A percentile compares a stretch with the other conserved stretches of the same genome.
phyloP scores from a whole-genome alignment of 1,140 invertebrate species.

The Dendrolimus kikuchii region DNA sequence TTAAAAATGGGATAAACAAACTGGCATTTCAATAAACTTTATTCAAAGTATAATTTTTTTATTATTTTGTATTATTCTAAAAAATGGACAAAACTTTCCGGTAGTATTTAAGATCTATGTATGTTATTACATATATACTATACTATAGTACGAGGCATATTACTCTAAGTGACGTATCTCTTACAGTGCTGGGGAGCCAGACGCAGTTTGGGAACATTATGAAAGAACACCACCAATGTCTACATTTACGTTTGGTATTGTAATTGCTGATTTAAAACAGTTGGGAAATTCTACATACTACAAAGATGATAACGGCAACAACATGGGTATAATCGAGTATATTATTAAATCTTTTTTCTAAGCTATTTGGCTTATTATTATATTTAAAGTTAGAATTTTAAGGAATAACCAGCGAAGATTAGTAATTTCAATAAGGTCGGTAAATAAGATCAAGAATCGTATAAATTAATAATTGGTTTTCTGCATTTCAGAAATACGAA shows the following conservation, averaged over 20 bases:
- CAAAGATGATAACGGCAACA: constrained; percentile 41
- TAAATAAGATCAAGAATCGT: not conserved
- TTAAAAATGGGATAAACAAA: no score
- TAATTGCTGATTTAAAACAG: constrained; percentile 82
- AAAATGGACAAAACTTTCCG: not conserved
- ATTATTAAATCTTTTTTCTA: no score
- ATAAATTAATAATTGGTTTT: not conserved
- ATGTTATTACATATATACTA: not conserved
- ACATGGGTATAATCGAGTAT: constrained; percentile 34
- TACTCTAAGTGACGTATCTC: constrained; percentile 1
- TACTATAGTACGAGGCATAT: no score
- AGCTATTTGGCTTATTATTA: no score
- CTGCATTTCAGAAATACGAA: constrained; percentile 63
- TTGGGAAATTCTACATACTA: constrained; percentile 51
- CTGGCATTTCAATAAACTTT: no score
- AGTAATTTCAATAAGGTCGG: no score
- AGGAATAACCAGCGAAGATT: no score
- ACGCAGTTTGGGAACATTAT: constrained; percentile 78
- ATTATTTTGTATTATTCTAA: no score
- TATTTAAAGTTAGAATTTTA: no score
- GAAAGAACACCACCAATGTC: constrained; percentile 85
- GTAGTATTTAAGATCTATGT: not conserved
- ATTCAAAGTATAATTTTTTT: no score
- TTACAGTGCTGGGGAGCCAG: constrained; percentile 50
- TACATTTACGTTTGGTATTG: constrained; percentile 87